Conservation (phyloP, 2,797 vertebrate species). For the Menidia menidia region DNA sequence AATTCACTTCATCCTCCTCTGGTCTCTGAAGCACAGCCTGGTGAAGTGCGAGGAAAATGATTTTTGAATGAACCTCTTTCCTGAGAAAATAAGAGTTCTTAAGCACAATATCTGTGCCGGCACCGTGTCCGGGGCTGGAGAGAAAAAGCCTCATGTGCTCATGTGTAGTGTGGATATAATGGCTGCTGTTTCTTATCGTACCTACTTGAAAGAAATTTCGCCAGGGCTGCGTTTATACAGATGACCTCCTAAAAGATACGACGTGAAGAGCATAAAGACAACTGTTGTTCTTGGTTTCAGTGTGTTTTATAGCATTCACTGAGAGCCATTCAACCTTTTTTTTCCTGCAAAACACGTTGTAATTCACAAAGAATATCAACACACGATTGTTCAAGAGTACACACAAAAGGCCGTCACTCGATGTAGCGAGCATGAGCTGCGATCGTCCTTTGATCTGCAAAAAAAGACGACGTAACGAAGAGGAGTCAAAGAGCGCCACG, state of each 20-base stretch:
- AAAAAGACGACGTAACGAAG: too few species aligned
- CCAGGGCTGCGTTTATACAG: slow-evolving; percentile 5
- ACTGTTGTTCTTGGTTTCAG: too few species aligned
- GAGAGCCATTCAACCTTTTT: too few species aligned
- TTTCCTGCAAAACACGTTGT: too few species aligned
- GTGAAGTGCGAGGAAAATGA: slow-evolving; percentile 35
- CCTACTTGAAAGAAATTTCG: slow-evolving; percentile 9
- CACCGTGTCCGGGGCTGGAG: not conserved
- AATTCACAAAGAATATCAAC: too few species aligned
- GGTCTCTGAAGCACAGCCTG: slow-evolving; percentile 25
- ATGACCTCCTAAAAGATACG: slow-evolving; percentile 1
- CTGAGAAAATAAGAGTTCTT: slow-evolving; percentile 22
- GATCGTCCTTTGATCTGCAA: too few species aligned
- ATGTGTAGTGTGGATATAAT: slow-evolving; percentile 1
- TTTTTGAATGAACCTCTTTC: slow-evolving; percentile 4
- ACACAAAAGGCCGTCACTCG: too few species aligned
- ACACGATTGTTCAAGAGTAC: too few species aligned
- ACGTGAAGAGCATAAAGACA: too few species aligned
- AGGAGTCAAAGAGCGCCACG: not conserved
- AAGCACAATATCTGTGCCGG: not conserved
- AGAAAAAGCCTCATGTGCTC: slow-evolving; percentile 4
- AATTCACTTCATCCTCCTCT: slow-evolving; percentile 15
- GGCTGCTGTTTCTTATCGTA: slow-evolving; percentile 13
- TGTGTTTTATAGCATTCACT: too few species aligned
- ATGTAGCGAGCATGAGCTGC: too few species aligned